Evolutionary conservation across 1,140 invertebrate species (phyloP).

Genomic region (Lutraria rhynchaena): DNA sequence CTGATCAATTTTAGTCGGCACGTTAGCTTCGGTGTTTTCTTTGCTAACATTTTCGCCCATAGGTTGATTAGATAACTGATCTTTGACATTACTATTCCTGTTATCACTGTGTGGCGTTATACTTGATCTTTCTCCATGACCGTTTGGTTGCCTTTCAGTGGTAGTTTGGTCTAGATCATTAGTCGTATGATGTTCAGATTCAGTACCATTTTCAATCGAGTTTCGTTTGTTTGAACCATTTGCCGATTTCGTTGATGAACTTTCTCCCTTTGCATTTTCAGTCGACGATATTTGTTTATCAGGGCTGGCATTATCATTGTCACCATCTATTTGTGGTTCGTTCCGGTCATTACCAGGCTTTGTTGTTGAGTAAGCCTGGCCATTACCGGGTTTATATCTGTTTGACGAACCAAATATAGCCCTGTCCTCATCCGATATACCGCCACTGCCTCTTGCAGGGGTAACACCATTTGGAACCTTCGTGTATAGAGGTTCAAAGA

Average conservation of each 20-base stretch:
- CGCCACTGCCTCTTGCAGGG: neutral
- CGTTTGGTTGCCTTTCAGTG: neutral
- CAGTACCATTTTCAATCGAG: neutral
- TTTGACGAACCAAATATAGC: neutral
- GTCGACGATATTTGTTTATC: neutral
- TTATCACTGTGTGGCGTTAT: no score
- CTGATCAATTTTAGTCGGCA: no score
- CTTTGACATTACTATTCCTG: no score
- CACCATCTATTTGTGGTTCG: neutral
- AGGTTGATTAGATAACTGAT: no score
- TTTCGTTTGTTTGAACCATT: neutral
- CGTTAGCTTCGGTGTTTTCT: no score
- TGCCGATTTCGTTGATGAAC: neutral
- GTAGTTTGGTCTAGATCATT: neutral
- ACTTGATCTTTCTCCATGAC: no score
- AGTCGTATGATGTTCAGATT: neutral
- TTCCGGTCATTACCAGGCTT: neutral
- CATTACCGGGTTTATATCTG: no score
- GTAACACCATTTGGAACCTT: neutral
- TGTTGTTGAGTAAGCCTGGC: neutral
- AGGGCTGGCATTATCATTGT: neutral
- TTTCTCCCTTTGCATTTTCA: neutral
- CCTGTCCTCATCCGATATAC: slow-evolving; percentile 22
- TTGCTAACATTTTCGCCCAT: no score
- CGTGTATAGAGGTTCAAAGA: slow-evolving; percentile 5